These are phyloP conservation scores for Aurelia aurita DNA, from an alignment of 30 jellyfish, hydroid and myxozoan species.

Conservation along the genomic window DNA sequence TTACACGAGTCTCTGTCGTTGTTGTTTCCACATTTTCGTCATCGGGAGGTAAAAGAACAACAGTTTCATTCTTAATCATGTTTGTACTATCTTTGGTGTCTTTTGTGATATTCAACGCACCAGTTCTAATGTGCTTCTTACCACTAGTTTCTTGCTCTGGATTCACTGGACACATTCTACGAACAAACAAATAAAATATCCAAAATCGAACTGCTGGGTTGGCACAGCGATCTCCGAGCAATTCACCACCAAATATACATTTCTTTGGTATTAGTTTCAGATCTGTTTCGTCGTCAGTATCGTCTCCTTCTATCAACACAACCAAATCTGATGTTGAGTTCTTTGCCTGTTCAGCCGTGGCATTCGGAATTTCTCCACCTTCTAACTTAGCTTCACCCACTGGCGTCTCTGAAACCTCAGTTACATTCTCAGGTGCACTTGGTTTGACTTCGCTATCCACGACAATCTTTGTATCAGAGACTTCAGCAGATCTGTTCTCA, in stretches of 20 bases:
- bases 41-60: too few relatives aligned
- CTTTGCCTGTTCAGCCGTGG: background rate
- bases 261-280: background rate
- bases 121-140: too few relatives aligned
- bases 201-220: constrained; percentile 51
- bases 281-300: constrained; percentile 68
- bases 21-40: too few relatives aligned
- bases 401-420: background rate
- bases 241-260: constrained; percentile 52
- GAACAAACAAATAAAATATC: constrained; percentile 46
- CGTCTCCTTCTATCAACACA: constrained; percentile 64
- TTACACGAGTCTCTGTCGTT: too few relatives aligned
- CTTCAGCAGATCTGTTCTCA: background rate
- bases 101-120: background rate
- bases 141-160: background rate
- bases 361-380: background rate
- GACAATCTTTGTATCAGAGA: background rate
- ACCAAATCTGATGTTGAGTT: constrained; percentile 27
- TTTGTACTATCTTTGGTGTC: background rate
- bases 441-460: constrained; percentile 6
- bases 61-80: too few relatives aligned
- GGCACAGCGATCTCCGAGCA: constrained; percentile 53
- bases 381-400: background rate
- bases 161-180: constrained; percentile 65
- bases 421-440: background rate